phyloP scores from a whole-genome alignment of 2,797 vertebrate species.

The Pempheris klunzingeri region DNA sequence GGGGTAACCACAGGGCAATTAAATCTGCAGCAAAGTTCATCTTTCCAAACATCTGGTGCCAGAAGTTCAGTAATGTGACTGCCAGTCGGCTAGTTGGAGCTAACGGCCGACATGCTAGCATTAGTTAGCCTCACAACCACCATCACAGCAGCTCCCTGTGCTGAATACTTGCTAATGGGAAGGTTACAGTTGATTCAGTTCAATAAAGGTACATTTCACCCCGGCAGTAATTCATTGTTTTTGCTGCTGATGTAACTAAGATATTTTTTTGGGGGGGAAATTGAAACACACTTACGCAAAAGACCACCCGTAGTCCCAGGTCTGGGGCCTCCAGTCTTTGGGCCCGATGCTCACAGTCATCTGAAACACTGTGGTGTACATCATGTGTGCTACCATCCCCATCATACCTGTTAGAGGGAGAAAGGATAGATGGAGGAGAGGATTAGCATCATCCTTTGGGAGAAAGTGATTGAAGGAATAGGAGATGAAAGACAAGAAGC shows the following conservation, averaged over 20 bases:
- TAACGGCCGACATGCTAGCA: not conserved
- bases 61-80: not conserved
- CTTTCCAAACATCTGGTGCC: not conserved
- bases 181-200: not conserved
- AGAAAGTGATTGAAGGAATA: not conserved
- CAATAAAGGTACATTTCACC: no score
- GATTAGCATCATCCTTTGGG: not conserved
- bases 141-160: not conserved
- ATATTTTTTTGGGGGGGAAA: no score
- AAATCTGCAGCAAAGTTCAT: not conserved
- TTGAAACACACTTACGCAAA: constrained; percentile 82
- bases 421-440: not conserved
- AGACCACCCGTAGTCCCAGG: constrained; percentile 89
- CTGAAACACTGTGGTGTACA: constrained; percentile 89
- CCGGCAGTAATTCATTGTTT: not conserved
- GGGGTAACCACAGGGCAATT: no score
- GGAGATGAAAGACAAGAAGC: not conserved
- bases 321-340: constrained; percentile 88
- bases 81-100: no score
- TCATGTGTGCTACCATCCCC: constrained; percentile 90
- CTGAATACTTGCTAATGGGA: no score
- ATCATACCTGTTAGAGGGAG: constrained; percentile 80
- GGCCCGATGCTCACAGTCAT: constrained; percentile 88
- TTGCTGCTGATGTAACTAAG: not conserved
- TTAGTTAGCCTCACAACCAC: not conserved